A percentile compares a stretch with the other conserved stretches of the same genome.
phyloP scores from a whole-genome alignment of 2,797 vertebrate species.

The Chloroceryle inda region DNA sequence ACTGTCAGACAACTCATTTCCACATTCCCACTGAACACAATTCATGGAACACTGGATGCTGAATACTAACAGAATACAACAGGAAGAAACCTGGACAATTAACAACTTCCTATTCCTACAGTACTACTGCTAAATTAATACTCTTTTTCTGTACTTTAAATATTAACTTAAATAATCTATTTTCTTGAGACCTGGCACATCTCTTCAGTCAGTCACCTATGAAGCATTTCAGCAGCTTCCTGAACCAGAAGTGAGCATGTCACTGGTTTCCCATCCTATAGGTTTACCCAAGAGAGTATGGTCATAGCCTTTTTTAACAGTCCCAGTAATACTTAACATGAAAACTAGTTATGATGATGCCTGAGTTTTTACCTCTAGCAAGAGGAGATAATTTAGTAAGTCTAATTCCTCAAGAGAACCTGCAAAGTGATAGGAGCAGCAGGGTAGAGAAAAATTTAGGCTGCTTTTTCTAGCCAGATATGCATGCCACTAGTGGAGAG shows the following conservation, averaged over 20 bases:
- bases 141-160: not conserved
- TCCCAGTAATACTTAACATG: not conserved
- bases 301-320: not conserved
- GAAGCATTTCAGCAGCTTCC: not conserved
- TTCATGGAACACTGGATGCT: not conserved
- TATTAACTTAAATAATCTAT: not conserved
- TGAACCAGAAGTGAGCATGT: not conserved
- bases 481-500: not conserved
- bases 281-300: not conserved
- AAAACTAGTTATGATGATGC: not conserved
- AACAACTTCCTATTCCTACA: not conserved
- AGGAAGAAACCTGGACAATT: not conserved
- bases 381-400: not conserved
- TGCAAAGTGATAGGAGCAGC: not conserved
- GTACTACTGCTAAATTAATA: not conserved
- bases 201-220: not conserved
- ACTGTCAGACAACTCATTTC: not conserved
- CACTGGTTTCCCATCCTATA: not conserved
- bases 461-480: not conserved
- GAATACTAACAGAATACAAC: not conserved
- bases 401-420: not conserved
- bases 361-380: not conserved
- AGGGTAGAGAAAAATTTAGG: not conserved
- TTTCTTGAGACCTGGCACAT: not conserved
- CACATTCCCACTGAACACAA: not conserved